Evolutionary conservation across 1,140 invertebrate genomes (phyloP), one percentile per base, ranked within the genome.

Genomic region (Caenorhabditis latens): DNA sequence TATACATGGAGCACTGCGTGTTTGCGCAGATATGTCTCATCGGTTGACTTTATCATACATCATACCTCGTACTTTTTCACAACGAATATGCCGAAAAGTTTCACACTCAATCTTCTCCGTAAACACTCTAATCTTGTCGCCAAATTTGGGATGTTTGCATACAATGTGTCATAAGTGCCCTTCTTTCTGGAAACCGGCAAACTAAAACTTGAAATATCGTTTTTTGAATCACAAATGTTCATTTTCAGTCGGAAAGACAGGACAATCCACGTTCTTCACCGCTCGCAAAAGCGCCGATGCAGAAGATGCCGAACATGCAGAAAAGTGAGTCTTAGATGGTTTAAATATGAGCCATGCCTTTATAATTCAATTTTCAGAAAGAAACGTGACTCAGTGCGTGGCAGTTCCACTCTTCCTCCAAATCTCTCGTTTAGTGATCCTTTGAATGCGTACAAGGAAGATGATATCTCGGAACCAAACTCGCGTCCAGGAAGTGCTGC

Each of bases 11-110:
- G 11, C 13, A 6, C 14, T 32, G 46, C 11, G 53, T 79, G 19
- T 79, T 79, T 79, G 71, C 21, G 71, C 71, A 79, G 43, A 79
- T 50, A 79, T 79, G 43, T 7, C 71, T 79, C 71, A 79, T 79
- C 43, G 9, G 43, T 79, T 79, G 71, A 79, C 46, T 79, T n/a
- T 79, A 50, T 50, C 46, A 48, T 48, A 79, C 71, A 79, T 79
- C 71, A 79, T 79, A 46, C 19, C 32, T 43, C 16, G 65, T 43
- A 79, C 46, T 53, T 79, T 79, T 50, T 21, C n/a, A 9, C 7
- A 53, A n/a, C 7, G 53, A 32, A 79, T 43, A 79, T 79, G 71
- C 14, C 71, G 50, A 48, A 32, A 53, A 48, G 71, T 79, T 50
- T 79, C 46, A 50, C 71, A 50, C 46, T 24, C 19, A 79, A 79